These are phyloP conservation scores for Pollenia griseotomentosa DNA, from an alignment of 2,888 invertebrate genomes.

Conservation along the genomic window DNA sequence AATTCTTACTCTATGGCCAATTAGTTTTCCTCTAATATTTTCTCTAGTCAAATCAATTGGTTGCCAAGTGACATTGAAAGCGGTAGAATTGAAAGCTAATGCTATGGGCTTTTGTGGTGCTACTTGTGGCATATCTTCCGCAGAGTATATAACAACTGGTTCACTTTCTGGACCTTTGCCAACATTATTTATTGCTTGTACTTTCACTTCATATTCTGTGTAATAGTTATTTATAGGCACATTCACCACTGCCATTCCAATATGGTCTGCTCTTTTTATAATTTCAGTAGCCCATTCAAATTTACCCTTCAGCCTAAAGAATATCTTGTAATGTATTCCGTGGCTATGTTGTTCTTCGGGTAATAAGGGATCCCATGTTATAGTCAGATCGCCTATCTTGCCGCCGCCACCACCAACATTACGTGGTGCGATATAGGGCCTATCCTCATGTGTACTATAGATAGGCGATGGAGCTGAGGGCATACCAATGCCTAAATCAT, in stretches of 20 bases:
- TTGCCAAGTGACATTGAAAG: constrained; percentile 95
- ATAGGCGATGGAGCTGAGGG: constrained; percentile 94
- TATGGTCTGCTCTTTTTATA: constrained; percentile 88
- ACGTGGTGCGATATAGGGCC: constrained; percentile 90
- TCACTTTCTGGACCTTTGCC: constrained; percentile 94
- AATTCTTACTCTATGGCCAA: constrained; percentile 91
- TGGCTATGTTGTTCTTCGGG: constrained; percentile 94
- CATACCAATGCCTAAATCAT: constrained; percentile 91
- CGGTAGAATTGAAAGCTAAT: constrained; percentile 94
- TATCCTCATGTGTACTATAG: constrained; percentile 92
- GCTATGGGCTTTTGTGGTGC: constrained; percentile 93
- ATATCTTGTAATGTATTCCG: constrained; percentile 94
- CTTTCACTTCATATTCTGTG: constrained; percentile 93
- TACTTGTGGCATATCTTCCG: constrained; percentile 96
- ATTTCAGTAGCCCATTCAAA: constrained; percentile 91
- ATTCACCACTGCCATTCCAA: constrained; percentile 91
- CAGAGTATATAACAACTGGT: constrained; percentile 90
- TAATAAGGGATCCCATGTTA: constrained; percentile 93
- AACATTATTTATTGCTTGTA: constrained; percentile 92
- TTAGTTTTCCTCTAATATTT: constrained; percentile 93
- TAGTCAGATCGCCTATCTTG: constrained; percentile 96
- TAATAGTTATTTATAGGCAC: constrained; percentile 90
- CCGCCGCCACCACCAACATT: constrained; percentile 97
- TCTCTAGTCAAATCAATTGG: constrained; percentile 94
- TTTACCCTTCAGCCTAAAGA: constrained; percentile 90